phyloP scores from a whole-genome alignment of 37 sponge, comb jelly and placozoan species.

The Haliclona indistincta region DNA sequence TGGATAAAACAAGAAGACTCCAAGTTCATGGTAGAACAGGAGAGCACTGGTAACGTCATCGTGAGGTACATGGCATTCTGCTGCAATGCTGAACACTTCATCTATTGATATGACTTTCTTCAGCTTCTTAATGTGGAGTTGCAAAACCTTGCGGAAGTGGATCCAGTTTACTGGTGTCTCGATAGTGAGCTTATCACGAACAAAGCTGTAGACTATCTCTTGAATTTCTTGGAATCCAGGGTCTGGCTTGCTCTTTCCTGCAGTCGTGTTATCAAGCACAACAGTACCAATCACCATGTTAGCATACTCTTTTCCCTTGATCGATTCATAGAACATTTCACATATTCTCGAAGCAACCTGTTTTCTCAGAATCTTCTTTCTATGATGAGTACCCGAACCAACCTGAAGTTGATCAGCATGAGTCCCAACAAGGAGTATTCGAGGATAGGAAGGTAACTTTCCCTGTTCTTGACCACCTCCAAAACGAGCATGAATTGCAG shows the following conservation, averaged over 20 bases:
- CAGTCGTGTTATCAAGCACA: conserved; percentile 57
- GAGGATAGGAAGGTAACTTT: conserved; percentile 4
- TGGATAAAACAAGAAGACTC: conserved; percentile 40
- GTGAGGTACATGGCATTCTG: conserved; percentile 12
- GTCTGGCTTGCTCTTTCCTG: conserved; percentile 45
- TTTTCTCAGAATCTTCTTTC: too few species aligned
- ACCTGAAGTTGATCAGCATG: conserved; percentile 24
- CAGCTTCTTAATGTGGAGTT: conserved; percentile 13
- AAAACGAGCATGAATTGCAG: conserved; percentile 33
- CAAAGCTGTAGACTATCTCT: conserved; percentile 20
- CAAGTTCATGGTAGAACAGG: conserved; percentile 60
- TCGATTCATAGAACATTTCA: neutral
- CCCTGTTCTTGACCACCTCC: neutral
- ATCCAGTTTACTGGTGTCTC: conserved; percentile 54
- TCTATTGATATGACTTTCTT: neutral
- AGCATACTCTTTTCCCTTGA: conserved; percentile 14
- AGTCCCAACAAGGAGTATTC: conserved; percentile 40
- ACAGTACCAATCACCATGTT: neutral
- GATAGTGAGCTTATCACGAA: conserved; percentile 2
- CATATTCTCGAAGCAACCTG: neutral
- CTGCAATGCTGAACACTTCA: conserved; percentile 19
- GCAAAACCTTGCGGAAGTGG: conserved; percentile 39
- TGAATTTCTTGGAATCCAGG: conserved; percentile 9
- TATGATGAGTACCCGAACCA: too few species aligned
- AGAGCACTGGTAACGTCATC: conserved; percentile 39